Evolutionary conservation across 2,797 vertebrate genomes (phyloP).

Genomic region (Pachyuromys duprasi): DNA sequence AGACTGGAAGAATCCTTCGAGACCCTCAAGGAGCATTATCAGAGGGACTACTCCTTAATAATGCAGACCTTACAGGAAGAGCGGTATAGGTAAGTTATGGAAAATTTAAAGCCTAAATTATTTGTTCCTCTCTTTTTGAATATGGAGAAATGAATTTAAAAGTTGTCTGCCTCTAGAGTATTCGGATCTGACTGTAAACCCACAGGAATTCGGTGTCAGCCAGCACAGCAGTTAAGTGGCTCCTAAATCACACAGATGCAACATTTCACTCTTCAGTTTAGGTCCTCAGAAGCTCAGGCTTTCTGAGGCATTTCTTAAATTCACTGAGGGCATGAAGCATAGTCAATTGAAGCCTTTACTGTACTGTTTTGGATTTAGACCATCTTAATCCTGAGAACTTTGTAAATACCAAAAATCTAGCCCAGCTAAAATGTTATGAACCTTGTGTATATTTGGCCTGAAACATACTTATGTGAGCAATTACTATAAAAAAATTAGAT

Average conservation of each 20-base stretch:
- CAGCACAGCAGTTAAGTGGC: not conserved
- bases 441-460: slow-evolving; percentile 20
- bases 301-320: not conserved
- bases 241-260: not conserved
- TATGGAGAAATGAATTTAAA: not conserved
- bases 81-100: slow-evolving; percentile 92
- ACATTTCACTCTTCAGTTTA: not conserved
- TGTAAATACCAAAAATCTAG: slow-evolving; percentile 20
- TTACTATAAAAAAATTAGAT: slow-evolving; percentile 48
- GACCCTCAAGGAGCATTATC: slow-evolving; percentile 94
- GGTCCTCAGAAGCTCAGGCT: not conserved
- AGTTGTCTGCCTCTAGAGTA: slow-evolving; percentile 19
- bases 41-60: slow-evolving; percentile 96
- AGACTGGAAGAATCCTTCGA: slow-evolving; percentile 96
- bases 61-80: slow-evolving; percentile 97
- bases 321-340: not conserved
- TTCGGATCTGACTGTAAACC: not conserved
- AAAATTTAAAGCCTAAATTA: not conserved
- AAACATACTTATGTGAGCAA: slow-evolving; percentile 16
- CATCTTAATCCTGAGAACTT: slow-evolving; percentile 37
- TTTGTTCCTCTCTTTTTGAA: slow-evolving; percentile 10
- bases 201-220: not conserved
- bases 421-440: slow-evolving; percentile 25
- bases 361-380: not conserved
- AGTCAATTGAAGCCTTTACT: not conserved